A percentile compares a stretch with the other conserved stretches of the same genome.
phyloP scores from a whole-genome alignment of 2,888 invertebrate species.

The Volucella zonaria region DNA sequence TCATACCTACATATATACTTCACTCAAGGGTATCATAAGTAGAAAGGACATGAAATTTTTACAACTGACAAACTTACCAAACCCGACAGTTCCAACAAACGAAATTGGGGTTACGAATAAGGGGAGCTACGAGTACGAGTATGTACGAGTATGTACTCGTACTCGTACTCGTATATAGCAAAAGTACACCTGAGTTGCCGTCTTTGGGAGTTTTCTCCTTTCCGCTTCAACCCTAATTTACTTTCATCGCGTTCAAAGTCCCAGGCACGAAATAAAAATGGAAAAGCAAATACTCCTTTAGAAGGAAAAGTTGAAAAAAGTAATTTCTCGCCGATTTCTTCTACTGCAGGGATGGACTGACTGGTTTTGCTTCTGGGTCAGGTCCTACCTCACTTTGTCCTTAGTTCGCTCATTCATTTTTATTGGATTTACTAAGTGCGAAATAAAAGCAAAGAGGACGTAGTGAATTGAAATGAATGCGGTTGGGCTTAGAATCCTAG shows the following conservation, averaged over 20 bases:
- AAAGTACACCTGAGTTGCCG: slow-evolving; percentile 38
- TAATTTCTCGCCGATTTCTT: slow-evolving; percentile 22
- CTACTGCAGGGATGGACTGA: not conserved
- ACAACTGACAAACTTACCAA: slow-evolving; percentile 12
- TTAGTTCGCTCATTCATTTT: slow-evolving; percentile 63
- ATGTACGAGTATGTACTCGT: no score
- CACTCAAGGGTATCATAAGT: slow-evolving; percentile 33
- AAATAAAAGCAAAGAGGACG: slow-evolving; percentile 66
- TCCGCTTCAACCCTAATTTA: not conserved
- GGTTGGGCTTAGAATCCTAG: slow-evolving; percentile 50
- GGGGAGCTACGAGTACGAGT: not conserved
- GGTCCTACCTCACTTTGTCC: not conserved
- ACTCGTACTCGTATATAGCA: not conserved
- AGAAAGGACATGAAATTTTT: slow-evolving; percentile 30
- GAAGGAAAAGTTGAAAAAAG: slow-evolving; percentile 6
- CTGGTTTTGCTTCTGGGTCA: not conserved
- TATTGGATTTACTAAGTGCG: slow-evolving; percentile 74
- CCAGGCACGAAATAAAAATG: not conserved
- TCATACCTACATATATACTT: not conserved
- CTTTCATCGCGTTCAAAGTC: not conserved
- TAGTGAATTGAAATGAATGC: slow-evolving; percentile 71
- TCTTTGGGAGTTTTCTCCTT: not conserved
- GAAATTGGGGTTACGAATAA: slow-evolving; percentile 31
- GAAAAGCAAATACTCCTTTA: not conserved
- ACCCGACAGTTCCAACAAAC: not conserved